These are phyloP conservation scores for Hirtodrosophila confusa DNA, from an alignment of 2,888 invertebrate genomes.

Conservation along the genomic window DNA sequence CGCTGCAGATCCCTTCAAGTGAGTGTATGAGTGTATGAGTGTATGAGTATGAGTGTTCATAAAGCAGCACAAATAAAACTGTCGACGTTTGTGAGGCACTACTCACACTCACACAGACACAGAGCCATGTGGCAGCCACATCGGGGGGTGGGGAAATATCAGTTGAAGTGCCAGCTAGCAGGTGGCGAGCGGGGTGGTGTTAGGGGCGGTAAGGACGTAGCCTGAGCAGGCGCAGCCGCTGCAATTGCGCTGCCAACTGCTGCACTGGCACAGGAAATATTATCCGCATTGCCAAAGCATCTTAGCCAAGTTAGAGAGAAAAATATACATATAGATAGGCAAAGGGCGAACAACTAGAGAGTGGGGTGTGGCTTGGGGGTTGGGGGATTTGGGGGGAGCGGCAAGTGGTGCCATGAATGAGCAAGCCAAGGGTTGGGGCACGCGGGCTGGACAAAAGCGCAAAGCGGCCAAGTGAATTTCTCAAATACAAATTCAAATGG, in stretches of 20 bases:
- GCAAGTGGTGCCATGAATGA: conserved; percentile 21
- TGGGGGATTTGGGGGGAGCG: not conserved
- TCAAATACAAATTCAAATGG: conserved; percentile 79
- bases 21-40: conserved; percentile 31
- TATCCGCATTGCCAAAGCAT: conserved; percentile 76
- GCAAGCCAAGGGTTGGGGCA: conserved; percentile 7
- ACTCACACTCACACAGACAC: conserved; percentile 14
- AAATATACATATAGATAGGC: conserved; percentile 11
- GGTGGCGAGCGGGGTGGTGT: not conserved
- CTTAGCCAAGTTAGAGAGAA: conserved; percentile 52
- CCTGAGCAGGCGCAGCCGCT: conserved; percentile 22
- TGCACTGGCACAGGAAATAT: conserved; percentile 78
- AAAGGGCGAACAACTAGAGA: not conserved
- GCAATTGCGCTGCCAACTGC: conserved; percentile 67
- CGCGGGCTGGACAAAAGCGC: conserved; percentile 49
- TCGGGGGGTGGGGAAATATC: conserved; percentile 17
- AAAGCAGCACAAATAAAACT: conserved; percentile 76
- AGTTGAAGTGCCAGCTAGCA: not conserved
- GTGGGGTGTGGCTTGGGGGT: not conserved
- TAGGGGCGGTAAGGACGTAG: not conserved
- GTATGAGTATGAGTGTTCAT: conserved; percentile 49
- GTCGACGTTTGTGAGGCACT: conserved; percentile 66
- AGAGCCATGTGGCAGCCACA: conserved; percentile 49
- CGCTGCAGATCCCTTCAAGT: conserved; percentile 52
- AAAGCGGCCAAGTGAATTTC: conserved; percentile 78